Percentiles rank a stretch among this genome's conserved stretches.
Evolutionary conservation across 2,888 invertebrate genomes (phyloP).

Genomic region (Plagiodera versicolora): DNA sequence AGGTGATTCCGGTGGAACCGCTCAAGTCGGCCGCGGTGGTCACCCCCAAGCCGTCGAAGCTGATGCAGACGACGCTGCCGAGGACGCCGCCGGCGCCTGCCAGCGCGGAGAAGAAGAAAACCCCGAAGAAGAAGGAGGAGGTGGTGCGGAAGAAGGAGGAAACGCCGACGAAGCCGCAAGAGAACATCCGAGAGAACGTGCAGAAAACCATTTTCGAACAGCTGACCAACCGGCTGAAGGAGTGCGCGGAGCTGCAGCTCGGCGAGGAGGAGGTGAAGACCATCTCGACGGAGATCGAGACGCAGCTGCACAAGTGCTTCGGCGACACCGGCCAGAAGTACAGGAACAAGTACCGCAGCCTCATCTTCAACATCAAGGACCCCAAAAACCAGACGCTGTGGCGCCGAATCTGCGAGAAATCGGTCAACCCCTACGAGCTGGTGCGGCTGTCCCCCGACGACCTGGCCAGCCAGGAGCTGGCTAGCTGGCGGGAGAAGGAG

Average conservation of each 20-base stretch:
- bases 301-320: constrained; percentile 80
- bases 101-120: constrained; percentile 24
- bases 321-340: constrained; percentile 85
- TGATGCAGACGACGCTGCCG: constrained; percentile 40
- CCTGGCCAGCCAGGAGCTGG: constrained; percentile 90
- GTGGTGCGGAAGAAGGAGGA: constrained; percentile 38
- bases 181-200: constrained; percentile 68
- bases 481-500: constrained; percentile 92
- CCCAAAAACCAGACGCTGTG: constrained; percentile 86
- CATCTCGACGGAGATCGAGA: constrained; percentile 73
- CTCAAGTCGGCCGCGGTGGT: constrained; percentile 31
- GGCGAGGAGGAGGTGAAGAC: constrained; percentile 53
- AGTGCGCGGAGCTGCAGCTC: constrained; percentile 54
- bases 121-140: constrained; percentile 6
- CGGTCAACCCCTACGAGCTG: constrained; percentile 79
- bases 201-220: constrained; percentile 74
- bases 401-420: constrained; percentile 78
- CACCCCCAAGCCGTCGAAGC: constrained; percentile 39
- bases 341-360: constrained; percentile 86
- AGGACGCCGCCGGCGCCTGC: constrained; percentile 38
- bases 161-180: constrained; percentile 30
- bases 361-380: constrained; percentile 88
- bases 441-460: constrained; percentile 87
- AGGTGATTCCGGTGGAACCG: constrained; percentile 11
- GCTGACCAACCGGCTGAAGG: constrained; percentile 61